A percentile compares a stretch with the other conserved stretches of the same genome.
Evolutionary conservation across 2,113 vertebrate species (phyloP).

Genomic region (Passer domesticus): DNA sequence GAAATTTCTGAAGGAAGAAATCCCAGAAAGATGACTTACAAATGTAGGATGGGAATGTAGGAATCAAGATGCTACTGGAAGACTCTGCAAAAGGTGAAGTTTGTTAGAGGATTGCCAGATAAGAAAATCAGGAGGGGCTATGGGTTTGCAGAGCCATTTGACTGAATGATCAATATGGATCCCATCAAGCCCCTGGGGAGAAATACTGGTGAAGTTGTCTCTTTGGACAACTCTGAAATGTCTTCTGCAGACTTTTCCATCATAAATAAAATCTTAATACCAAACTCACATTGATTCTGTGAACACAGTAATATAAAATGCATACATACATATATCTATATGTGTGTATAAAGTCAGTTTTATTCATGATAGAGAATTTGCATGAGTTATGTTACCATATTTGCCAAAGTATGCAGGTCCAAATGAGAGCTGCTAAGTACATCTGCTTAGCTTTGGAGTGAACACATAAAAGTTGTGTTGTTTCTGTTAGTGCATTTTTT

Average conservation of each 20-base stretch:
- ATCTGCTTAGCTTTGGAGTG: neutral
- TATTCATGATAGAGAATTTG: neutral
- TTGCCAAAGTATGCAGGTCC: neutral
- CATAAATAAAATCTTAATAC: neutral
- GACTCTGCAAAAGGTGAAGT: neutral
- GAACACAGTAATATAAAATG: neutral
- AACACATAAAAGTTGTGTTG: neutral
- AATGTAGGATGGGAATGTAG: neutral
- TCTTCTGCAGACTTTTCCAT: neutral
- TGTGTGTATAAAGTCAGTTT: neutral
- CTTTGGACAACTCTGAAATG: neutral
- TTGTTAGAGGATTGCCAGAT: neutral
- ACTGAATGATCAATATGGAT: neutral
- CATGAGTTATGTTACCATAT: neutral
- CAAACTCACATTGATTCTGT: neutral
- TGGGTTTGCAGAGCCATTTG: neutral
- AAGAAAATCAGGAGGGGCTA: neutral
- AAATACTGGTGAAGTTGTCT: neutral
- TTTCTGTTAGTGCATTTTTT: neutral
- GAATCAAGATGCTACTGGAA: neutral
- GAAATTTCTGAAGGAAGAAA: neutral
- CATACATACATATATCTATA: too few species aligned
- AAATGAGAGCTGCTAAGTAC: neutral
- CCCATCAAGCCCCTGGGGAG: neutral
- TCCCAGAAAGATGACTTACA: neutral